These are phyloP conservation scores for Chiroxiphia lanceolata DNA, from an alignment of 2,797 vertebrate genomes.

Conservation along the genomic window DNA sequence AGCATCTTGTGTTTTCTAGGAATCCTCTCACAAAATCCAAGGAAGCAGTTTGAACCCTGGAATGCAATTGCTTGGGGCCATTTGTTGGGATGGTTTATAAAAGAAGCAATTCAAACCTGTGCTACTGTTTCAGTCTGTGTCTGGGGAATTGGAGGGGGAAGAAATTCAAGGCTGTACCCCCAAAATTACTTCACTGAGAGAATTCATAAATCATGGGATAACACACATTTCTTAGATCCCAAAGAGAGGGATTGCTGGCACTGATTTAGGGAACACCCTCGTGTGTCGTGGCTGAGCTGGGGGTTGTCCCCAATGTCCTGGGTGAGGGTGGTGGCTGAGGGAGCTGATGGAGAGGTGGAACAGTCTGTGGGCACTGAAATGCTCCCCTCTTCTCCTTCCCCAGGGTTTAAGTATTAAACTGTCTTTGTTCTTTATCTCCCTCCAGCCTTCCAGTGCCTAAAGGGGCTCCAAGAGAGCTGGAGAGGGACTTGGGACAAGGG, in stretches of 20 bases:
- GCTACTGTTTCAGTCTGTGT: not conserved
- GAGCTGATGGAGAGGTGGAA: not conserved
- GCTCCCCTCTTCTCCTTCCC: not conserved
- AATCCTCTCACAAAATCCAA: not conserved
- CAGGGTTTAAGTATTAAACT: accelerated
- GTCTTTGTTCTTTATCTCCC: not conserved
- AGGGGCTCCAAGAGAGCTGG: not conserved
- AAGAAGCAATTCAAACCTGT: not conserved
- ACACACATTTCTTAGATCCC: accelerated
- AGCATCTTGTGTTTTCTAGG: not conserved
- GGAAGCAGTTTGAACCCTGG: not conserved
- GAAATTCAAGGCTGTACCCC: not conserved
- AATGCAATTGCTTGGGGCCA: not conserved
- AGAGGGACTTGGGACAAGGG: not conserved
- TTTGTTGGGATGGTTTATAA: not conserved
- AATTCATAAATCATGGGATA: not conserved
- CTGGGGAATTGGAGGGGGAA: no score
- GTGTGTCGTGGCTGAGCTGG: not conserved
- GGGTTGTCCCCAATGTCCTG: not conserved
- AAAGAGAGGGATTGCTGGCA: not conserved
- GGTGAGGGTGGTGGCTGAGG: not conserved
- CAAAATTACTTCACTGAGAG: not conserved
- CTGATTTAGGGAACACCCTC: no score
- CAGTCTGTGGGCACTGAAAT: not conserved
- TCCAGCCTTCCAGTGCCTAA: not conserved